phyloP scores from a whole-genome alignment of 1,140 invertebrate species.

The Drosophila funebris region DNA sequence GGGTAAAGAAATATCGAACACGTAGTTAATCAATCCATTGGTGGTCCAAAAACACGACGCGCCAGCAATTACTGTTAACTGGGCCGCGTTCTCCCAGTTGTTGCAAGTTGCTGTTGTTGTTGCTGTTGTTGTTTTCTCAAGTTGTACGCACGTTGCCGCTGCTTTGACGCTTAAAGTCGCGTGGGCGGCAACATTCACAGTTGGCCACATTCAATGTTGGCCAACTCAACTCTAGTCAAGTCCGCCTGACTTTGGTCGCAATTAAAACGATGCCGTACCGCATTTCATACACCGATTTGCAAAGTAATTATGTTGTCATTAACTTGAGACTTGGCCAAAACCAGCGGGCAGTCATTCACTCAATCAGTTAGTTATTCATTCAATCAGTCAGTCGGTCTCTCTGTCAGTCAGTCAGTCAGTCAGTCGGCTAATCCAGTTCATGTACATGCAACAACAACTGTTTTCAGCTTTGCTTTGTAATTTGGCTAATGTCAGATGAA shows the following conservation, averaged over 20 bases:
- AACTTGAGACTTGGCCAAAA: conserved; percentile 16
- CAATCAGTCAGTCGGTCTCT: not conserved
- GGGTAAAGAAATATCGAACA: conserved; percentile 65
- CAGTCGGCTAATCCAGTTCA: conserved; percentile 11
- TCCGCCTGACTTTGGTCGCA: conserved; percentile 33
- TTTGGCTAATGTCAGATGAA: too few species aligned
- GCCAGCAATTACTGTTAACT: conserved; percentile 77
- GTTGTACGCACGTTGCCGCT: conserved; percentile 55
- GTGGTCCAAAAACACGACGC: conserved; percentile 72
- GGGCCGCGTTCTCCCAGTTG: conserved; percentile 32
- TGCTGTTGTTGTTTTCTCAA: conserved; percentile 16
- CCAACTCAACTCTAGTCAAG: not conserved
- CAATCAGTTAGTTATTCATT: not conserved
- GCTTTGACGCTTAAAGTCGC: conserved; percentile 3
- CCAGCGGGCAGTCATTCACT: conserved; percentile 14
- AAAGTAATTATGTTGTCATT: conserved; percentile 73
- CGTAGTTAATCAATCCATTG: conserved; percentile 80
- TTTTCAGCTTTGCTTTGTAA: not conserved
- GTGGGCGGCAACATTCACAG: conserved; percentile 69
- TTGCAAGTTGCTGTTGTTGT: conserved; percentile 24
- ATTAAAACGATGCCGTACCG: conserved; percentile 60
- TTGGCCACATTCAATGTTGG: conserved; percentile 51
- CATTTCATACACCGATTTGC: conserved; percentile 52
- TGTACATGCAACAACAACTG: conserved; percentile 11
- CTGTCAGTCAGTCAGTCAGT: not conserved